Evolutionary conservation across 2,797 vertebrate genomes (phyloP).

Genomic region (Hemibagrus guttatus): DNA sequence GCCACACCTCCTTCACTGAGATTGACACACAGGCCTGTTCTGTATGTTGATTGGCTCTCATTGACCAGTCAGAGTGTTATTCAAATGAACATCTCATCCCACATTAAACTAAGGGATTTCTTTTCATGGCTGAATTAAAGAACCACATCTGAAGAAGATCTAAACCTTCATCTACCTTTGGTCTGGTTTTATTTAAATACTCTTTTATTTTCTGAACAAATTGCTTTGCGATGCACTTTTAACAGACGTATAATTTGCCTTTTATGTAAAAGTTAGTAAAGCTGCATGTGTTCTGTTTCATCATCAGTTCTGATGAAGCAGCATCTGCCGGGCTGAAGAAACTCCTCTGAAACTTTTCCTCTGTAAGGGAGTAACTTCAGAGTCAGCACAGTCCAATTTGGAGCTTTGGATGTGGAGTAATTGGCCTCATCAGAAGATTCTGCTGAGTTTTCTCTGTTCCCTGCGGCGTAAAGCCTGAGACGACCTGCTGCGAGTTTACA

Average conservation of each 20-base stretch:
- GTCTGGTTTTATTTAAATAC: neutral
- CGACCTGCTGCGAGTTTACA: conserved; percentile 18
- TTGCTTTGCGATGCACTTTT: conserved; percentile 6
- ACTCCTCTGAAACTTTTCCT: conserved; percentile 32
- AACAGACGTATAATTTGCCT: neutral
- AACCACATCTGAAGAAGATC: neutral
- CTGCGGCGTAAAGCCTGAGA: conserved; percentile 11
- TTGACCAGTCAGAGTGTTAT: neutral
- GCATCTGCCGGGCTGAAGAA: conserved; percentile 16
- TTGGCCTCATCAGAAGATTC: conserved; percentile 52
- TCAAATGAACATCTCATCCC: neutral
- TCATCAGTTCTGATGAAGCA: conserved; percentile 32
- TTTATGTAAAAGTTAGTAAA: conserved; percentile 24
- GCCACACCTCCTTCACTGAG: neutral
- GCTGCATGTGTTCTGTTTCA: conserved; percentile 4
- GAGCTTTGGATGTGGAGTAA: conserved; percentile 47
- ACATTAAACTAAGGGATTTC: neutral
- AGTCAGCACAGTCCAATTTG: conserved; percentile 27
- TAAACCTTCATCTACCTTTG: neutral
- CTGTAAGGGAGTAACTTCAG: conserved; percentile 9
- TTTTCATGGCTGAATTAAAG: conserved; percentile 4
- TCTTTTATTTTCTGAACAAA: neutral
- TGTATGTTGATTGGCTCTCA: neutral
- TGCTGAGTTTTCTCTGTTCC: conserved; percentile 31
- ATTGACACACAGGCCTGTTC: neutral